Conservation (phyloP, 2,888 invertebrate genomes). For the Synanthedon andrenaeformis region DNA sequence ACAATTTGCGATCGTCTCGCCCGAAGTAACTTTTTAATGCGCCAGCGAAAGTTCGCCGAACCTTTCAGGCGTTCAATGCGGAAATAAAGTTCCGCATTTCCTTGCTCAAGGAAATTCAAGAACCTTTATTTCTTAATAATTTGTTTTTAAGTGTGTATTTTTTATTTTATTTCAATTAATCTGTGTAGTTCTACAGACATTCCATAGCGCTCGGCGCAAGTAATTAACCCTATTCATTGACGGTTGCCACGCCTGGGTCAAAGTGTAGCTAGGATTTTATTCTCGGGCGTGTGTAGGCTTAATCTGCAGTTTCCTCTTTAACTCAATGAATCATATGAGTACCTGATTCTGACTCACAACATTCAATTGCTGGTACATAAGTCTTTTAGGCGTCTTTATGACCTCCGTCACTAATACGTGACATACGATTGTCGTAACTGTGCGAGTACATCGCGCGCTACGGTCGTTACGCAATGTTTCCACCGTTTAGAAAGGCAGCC, state of each 20-base stretch:
- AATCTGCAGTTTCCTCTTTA: constrained; percentile 39
- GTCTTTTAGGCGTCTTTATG: constrained; percentile 27
- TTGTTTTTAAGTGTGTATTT: constrained; percentile 4
- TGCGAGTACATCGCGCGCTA: constrained; percentile 28
- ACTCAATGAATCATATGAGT: constrained; percentile 30
- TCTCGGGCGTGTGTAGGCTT: constrained; percentile 22
- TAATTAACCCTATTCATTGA: not conserved
- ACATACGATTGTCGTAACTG: constrained; percentile 17
- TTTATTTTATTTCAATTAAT: not conserved
- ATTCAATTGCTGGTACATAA: constrained; percentile 27
- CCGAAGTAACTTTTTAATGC: constrained; percentile 6
- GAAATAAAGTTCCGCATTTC: constrained; percentile 41
- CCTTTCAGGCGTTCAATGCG: constrained; percentile 15
- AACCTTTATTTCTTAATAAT: constrained; percentile 22
- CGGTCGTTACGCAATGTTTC: constrained; percentile 16
- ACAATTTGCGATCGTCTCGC: constrained; percentile 7
- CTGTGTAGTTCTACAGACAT: constrained; percentile 14
- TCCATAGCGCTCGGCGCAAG: constrained; percentile 10
- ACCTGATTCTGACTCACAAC: constrained; percentile 23
- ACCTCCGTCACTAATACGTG: constrained; percentile 36
- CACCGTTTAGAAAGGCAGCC: constrained; percentile 11
- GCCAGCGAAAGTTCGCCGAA: constrained; percentile 10
- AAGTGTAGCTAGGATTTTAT: constrained; percentile 12
- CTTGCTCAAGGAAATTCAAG: constrained; percentile 37
- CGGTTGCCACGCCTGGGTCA: constrained; percentile 28